Percentiles rank a stretch among this genome's conserved stretches.
These are phyloP conservation scores for Bubo blakistoni DNA, from an alignment of 2,113 vertebrate species.

Conservation along the genomic window DNA sequence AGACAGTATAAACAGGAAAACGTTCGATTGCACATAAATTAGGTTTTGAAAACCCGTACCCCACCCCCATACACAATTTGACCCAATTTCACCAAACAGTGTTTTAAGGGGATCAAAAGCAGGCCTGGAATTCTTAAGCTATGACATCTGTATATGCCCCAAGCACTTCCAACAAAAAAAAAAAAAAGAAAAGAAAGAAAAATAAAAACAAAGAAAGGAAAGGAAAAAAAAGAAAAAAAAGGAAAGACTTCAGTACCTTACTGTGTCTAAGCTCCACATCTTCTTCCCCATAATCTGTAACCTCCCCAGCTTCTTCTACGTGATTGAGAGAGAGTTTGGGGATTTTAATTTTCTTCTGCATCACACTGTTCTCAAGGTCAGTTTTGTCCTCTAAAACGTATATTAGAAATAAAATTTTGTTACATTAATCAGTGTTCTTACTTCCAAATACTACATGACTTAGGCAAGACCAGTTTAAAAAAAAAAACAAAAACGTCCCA, in stretches of 20 bases:
- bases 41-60: not conserved
- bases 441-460: slow-evolving; percentile 45
- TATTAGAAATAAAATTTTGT: slow-evolving; percentile 70
- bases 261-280: slow-evolving; percentile 93
- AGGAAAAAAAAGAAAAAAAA: not conserved
- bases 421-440: slow-evolving; percentile 54
- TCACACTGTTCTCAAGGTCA: slow-evolving; percentile 97
- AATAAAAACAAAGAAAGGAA: not conserved
- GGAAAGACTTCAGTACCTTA: slow-evolving; percentile 85
- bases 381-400: slow-evolving; percentile 83
- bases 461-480: slow-evolving; percentile 57
- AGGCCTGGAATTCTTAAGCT: slow-evolving; percentile 37
- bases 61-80: not conserved
- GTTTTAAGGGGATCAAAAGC: slow-evolving; percentile 7
- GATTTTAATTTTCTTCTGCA: slow-evolving; percentile 99
- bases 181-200: not conserved
- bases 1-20: not conserved
- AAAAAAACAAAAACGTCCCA: not conserved
- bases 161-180: not conserved
- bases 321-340: slow-evolving; percentile 94
- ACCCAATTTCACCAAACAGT: slow-evolving; percentile 11
- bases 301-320: slow-evolving; percentile 87
- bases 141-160: not conserved
- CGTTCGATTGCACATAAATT: not conserved
- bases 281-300: slow-evolving; percentile 92